Evolutionary conservation across 1,140 invertebrate genomes (phyloP).

Genomic region (Forficula auricularia): DNA sequence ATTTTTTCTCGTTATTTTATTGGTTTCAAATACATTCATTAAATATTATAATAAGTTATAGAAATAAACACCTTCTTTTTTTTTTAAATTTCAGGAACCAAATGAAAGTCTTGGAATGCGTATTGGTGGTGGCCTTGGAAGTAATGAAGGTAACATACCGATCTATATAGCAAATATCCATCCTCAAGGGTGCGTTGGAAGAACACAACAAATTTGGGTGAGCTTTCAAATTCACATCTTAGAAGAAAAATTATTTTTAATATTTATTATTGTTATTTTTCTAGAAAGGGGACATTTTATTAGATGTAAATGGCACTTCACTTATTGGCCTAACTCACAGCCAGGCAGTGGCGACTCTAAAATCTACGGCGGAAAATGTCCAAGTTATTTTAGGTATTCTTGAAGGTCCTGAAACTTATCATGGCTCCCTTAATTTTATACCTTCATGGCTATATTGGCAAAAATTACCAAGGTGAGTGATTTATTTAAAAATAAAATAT

Average conservation of each 20-base stretch:
- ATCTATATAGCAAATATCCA: slow-evolving; percentile 34
- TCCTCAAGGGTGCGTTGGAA: slow-evolving; percentile 28
- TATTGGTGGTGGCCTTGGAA: slow-evolving; percentile 30
- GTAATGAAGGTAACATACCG: slow-evolving; percentile 31
- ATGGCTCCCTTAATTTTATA: slow-evolving; percentile 27
- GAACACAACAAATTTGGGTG: slow-evolving; percentile 30
- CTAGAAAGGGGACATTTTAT: slow-evolving; percentile 34
- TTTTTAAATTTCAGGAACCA: slow-evolving; percentile 17
- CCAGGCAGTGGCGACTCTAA: slow-evolving; percentile 29
- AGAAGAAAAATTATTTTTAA: background rate
- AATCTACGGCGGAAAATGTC: slow-evolving; percentile 23
- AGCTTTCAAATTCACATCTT: slow-evolving; percentile 6
- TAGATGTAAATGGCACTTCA: slow-evolving; percentile 28
- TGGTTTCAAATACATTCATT: too few relatives aligned
- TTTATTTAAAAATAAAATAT: too few relatives aligned
- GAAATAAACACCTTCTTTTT: too few relatives aligned
- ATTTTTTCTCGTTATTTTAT: too few relatives aligned
- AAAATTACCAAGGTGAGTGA: slow-evolving; percentile 25
- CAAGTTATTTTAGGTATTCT: slow-evolving; percentile 27
- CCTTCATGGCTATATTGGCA: slow-evolving; percentile 37
- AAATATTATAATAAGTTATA: too few relatives aligned
- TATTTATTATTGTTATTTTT: slow-evolving; percentile 8
- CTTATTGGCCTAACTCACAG: slow-evolving; percentile 29
- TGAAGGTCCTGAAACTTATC: slow-evolving; percentile 28
- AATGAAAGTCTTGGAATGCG: slow-evolving; percentile 31